A percentile compares a stretch with the other conserved stretches of the same genome.
Conservation (phyloP, 2,797 vertebrate species). For the Bradypodion ventrale region DNA sequence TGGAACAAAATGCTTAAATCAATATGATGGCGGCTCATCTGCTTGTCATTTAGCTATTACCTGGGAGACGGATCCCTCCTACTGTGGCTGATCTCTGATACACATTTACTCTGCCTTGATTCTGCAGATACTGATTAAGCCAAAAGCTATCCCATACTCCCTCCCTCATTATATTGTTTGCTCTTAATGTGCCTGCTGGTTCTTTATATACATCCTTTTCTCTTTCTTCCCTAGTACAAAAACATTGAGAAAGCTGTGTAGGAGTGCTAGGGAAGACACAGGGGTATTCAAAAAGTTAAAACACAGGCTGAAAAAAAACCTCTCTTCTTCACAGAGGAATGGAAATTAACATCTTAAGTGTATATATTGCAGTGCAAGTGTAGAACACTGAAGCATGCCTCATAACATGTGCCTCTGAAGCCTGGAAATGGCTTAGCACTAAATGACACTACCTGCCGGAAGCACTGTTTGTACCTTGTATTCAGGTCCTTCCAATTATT, state of each 20-base stretch:
- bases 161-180: slow-evolving; percentile 55
- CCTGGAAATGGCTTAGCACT: not conserved
- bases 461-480: not conserved
- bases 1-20: slow-evolving; percentile 80
- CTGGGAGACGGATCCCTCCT: slow-evolving; percentile 73
- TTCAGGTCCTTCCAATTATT: not conserved
- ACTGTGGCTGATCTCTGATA: slow-evolving; percentile 69
- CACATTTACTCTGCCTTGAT: slow-evolving; percentile 59
- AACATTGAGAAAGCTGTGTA: not conserved
- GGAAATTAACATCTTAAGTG: slow-evolving; percentile 33
- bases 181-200: slow-evolving; percentile 53
- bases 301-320: not conserved
- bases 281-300: slow-evolving; percentile 30
- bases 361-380: not conserved
- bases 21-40: slow-evolving; percentile 68
- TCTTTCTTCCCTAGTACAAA: slow-evolving; percentile 34
- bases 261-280: not conserved
- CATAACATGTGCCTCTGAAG: not conserved
- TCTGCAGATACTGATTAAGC: slow-evolving; percentile 33
- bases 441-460: not conserved
- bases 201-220: slow-evolving; percentile 47
- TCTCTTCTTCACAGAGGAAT: not conserved
- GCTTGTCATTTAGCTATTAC: slow-evolving; percentile 77
- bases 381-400: not conserved
- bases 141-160: slow-evolving; percentile 51